Conservation (phyloP, 2,888 invertebrate species). For the Campoletis raptor region DNA sequence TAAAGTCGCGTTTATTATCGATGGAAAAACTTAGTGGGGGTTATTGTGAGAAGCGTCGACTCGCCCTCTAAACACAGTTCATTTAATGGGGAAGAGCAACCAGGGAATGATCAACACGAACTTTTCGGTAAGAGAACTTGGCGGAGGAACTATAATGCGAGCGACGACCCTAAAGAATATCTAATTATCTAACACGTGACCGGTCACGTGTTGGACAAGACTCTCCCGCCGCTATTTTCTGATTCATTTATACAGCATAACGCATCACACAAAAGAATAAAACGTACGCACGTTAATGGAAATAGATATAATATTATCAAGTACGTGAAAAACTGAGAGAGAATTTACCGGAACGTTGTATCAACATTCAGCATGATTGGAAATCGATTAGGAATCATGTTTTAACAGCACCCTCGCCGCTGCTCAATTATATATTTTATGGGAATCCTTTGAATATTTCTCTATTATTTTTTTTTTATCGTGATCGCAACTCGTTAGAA, state of each 20-base stretch:
- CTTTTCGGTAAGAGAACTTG: background rate
- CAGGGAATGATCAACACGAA: slow-evolving; percentile 22
- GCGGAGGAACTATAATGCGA: slow-evolving; percentile 67
- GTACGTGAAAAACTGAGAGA: slow-evolving; percentile 38
- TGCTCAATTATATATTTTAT: background rate
- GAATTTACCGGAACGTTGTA: slow-evolving; percentile 41
- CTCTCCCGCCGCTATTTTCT: slow-evolving; percentile 83
- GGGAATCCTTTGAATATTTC: background rate
- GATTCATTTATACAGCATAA: slow-evolving; percentile 78
- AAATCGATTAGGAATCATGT: slow-evolving; percentile 21
- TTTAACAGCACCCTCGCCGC: background rate
- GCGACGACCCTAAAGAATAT: slow-evolving; percentile 81
- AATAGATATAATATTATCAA: slow-evolving; percentile 37
- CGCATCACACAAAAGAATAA: slow-evolving; percentile 53
- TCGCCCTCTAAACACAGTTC: slow-evolving; percentile 57
- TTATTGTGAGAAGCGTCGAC: slow-evolving; percentile 49
- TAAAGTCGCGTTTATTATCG: slow-evolving; percentile 42
- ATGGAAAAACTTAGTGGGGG: slow-evolving; percentile 54
- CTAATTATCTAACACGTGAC: slow-evolving; percentile 85
- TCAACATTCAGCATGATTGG: slow-evolving; percentile 14
- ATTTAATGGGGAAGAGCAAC: slow-evolving; percentile 77
- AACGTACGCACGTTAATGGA: slow-evolving; percentile 36
- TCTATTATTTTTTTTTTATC: background rate
- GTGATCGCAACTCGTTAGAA: background rate
- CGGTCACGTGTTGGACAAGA: slow-evolving; percentile 82